Evolutionary conservation across 1,140 invertebrate species (phyloP).

Genomic region (Mercenaria mercenaria): DNA sequence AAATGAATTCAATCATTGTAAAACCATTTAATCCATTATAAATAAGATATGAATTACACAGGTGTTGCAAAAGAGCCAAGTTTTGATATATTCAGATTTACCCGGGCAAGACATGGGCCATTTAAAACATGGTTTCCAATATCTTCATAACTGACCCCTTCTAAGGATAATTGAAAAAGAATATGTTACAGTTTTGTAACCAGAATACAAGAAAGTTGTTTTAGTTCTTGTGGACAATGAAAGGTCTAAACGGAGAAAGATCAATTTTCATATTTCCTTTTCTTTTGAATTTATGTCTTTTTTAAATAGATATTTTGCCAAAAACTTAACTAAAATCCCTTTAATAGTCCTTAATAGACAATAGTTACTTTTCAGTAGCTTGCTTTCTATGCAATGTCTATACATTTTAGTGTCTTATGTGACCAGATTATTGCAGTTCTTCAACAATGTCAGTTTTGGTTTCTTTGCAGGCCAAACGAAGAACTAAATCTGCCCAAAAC

Average conservation of each 20-base stretch:
- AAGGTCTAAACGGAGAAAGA: not conserved
- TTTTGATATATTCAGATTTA: not conserved
- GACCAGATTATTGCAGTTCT: too few relatives aligned
- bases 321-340: too few relatives aligned
- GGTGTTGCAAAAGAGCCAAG: constrained; percentile 26
- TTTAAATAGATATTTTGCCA: too few relatives aligned
- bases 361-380: too few relatives aligned
- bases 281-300: too few relatives aligned
- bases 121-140: not conserved
- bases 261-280: too few relatives aligned
- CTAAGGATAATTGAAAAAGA: not conserved
- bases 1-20: not conserved
- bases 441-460: too few relatives aligned
- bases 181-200: not conserved
- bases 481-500: too few relatives aligned
- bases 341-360: too few relatives aligned
- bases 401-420: too few relatives aligned
- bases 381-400: too few relatives aligned
- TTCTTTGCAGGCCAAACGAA: too few relatives aligned
- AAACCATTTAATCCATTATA: constrained; percentile 28
- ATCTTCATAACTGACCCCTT: not conserved
- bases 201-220: not conserved
- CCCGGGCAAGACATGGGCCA: not conserved
- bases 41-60: constrained; percentile 3
- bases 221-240: not conserved